Percentiles rank a stretch among this genome's conserved stretches.
Evolutionary conservation across 2,888 invertebrate genomes (phyloP).

Genomic region (Drosophila glabriapex): DNA sequence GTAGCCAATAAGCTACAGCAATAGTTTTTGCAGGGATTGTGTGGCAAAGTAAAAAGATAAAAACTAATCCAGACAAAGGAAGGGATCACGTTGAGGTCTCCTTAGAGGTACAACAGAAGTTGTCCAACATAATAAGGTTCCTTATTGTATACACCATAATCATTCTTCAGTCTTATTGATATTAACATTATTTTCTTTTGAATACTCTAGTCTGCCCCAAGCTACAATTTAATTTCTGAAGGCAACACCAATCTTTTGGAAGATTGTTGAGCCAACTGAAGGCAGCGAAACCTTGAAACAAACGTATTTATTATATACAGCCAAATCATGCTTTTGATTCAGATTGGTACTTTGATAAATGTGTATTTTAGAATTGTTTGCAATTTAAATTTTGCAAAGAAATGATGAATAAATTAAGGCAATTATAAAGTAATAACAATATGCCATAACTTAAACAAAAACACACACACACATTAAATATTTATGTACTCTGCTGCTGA

Average conservation of each 20-base stretch:
- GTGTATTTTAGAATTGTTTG: constrained; percentile 1
- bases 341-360: background rate
- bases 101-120: background rate
- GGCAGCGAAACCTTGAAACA: background rate
- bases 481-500: constrained; percentile 36
- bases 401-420: constrained; percentile 35
- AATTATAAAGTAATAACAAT: constrained; percentile 41
- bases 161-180: background rate
- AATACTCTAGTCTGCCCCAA: background rate
- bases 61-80: background rate
- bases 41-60: background rate
- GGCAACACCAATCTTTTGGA: background rate
- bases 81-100: background rate
- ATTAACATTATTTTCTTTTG: background rate
- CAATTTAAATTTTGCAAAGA: background rate
- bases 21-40: background rate
- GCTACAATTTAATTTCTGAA: background rate
- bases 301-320: background rate
- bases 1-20: background rate
- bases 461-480: constrained; percentile 26
- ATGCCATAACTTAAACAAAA: constrained; percentile 15
- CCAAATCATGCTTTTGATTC: background rate
- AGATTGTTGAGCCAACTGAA: background rate
- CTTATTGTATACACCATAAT: background rate
- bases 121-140: background rate